A percentile compares a stretch with the other conserved stretches of the same genome.
phyloP scores from a whole-genome alignment of 2,888 invertebrate species.

The Eulithis testata region DNA sequence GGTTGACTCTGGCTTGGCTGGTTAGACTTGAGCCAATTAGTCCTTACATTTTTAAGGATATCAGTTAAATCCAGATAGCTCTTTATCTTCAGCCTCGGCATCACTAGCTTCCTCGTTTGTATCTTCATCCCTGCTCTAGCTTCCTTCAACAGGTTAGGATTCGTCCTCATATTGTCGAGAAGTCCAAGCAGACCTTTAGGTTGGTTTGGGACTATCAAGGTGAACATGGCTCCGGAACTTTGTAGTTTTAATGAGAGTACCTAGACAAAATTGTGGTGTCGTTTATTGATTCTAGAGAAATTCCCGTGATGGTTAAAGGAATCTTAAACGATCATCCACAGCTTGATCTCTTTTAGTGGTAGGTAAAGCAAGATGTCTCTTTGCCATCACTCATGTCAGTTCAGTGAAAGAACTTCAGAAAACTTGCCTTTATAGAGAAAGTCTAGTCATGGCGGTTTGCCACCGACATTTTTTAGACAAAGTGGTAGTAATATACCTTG shows the following conservation, averaged over 20 bases:
- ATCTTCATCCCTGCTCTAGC: constrained; percentile 39
- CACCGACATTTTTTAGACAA: too few relatives aligned
- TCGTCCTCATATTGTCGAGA: constrained; percentile 42
- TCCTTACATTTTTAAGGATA: constrained; percentile 54
- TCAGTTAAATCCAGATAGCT: constrained; percentile 56
- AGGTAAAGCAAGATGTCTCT: too few relatives aligned
- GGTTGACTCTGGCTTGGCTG: too few relatives aligned
- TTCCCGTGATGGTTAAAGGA: too few relatives aligned
- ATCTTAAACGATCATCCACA: too few relatives aligned
- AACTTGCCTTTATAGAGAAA: too few relatives aligned
- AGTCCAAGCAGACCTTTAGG: constrained; percentile 41
- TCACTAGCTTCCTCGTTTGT: constrained; percentile 40
- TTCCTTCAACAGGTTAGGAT: constrained; percentile 44
- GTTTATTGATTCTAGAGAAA: too few relatives aligned
- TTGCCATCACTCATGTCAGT: too few relatives aligned
- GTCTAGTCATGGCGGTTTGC: too few relatives aligned
- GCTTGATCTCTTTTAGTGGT: neutral
- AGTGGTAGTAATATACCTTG: constrained; percentile 33
- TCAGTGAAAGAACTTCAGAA: too few relatives aligned
- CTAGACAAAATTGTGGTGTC: constrained; percentile 32
- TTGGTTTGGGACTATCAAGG: constrained; percentile 50
- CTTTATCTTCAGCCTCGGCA: constrained; percentile 66
- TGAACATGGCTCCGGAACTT: constrained; percentile 42
- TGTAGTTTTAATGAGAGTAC: constrained; percentile 42
- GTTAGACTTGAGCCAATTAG: too few relatives aligned